Evolutionary conservation across 1,140 invertebrate species (phyloP), one percentile per base, ranked within the genome.

Genomic region (Bombyx mandarina): DNA sequence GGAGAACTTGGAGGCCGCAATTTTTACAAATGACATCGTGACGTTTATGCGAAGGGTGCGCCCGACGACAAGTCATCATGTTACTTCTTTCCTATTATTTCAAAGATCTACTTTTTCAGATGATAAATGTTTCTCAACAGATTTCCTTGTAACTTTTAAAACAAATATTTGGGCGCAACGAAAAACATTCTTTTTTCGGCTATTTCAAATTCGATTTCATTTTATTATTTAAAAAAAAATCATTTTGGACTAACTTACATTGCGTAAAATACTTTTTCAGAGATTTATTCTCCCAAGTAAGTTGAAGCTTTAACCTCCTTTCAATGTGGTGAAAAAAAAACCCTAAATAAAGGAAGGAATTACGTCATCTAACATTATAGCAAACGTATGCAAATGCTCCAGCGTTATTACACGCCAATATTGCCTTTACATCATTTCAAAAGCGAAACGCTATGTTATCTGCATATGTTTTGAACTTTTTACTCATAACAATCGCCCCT

Each of bases 21-120:
- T 86, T 86, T 85, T 86, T 85, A 85, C 83, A 86, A 86, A 86
- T 86, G 82, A 86, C 83, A 81, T 83, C 71, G 79, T 79, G 80
- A 83, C 83, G 79, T 83, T 81, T 82, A 81, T 77, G 73, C 73
- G 71, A 68, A 76, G 80, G 79, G 79, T 69, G 73, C 71, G 71
- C 62, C 65, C 70, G 71, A 61, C 75, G 75, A 82, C 81, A 82
- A 86, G 75, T 84, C 83, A 86, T 86, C 81, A 77, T 78, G 80
- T 86, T 83, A 76, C 80, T 79, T 75, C 73, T 77, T 77, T 80
- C 71, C 74, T 79, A 83, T 83, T 82, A 79, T 84, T 82, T 74
- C 69, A 67, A 57, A 69, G 67, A 78, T 71, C 68, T 65, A 57
- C 56, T 66, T 60, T 66, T 42, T 35, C 26, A 35, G 26, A 35